Base-by-base conservation (phyloP, 64 coral and sea anemone genomes). In the Cladopsammia gracilis region DNA sequence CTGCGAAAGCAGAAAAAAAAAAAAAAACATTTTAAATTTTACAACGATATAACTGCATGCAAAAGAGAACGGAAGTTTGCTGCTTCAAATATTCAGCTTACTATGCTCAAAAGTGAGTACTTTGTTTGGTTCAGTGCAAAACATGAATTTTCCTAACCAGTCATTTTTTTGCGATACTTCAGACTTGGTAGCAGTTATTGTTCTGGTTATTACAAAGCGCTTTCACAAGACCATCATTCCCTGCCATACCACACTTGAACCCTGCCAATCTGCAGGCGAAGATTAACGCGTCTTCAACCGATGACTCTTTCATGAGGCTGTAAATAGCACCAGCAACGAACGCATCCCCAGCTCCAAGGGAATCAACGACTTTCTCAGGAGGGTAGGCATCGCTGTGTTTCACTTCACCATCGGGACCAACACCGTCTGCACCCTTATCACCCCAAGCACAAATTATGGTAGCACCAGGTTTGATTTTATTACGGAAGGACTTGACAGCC, bases 371-470 rank as follows among this genome's bases (percentile, higher is more conserved):
- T 46, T 72, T 25, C 26, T 47, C n/a, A 71, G 89, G 89, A 42
- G 78, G 78, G 34, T 59, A 83, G 53, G 78, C 90, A 85, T 82
- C 44, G 49, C 90, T 92, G 22, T 92, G 90, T 10, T 58, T 48
- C 13, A 75, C 58, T 25, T 49, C 70, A 43, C 58, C 70, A 34
- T 76, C 52, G 18, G 62, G 64, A 7, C 68, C 68, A 13, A 16
- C 19, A 4, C 78, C 90, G 75, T 92, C 78, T 15, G 90, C 90
- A 92, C 90, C 89, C 56, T 54, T 4, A 6, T 62, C 15, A 42
- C 89, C 89, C 90, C 90, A 92, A n/a, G 90, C 65, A 64, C 90
- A 92, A 42, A 92, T 77, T 44, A 92, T 14, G 12, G 44, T 85
- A 73, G 78, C 79, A 53, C 67, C 90, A 50, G 65, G 14, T n/a